Evolutionary conservation across 2,113 vertebrate species (phyloP), one percentile per base, ranked within the genome.

Genomic region (Toxotes jaculatrix): DNA sequence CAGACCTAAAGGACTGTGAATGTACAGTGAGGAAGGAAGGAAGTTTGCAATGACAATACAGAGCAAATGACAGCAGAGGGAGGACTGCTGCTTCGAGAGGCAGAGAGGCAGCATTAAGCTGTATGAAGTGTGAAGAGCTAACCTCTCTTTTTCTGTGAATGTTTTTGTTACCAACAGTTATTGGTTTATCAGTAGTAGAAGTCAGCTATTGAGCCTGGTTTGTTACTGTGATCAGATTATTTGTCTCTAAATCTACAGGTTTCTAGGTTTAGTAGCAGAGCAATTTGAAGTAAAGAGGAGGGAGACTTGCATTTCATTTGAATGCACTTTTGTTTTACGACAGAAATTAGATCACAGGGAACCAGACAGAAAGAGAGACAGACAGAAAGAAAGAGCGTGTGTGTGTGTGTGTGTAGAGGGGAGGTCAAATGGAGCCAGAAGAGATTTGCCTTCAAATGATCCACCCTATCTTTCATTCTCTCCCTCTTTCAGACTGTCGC

Each of bases 251-350:
- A 59, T 53, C 70, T 70, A 38, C 62, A 36, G 27, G 69, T 61
- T 34, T 88, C 23, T 75, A 75, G 57, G 80, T 91, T 86, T 82
- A 77, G 47, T 27, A 40, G 43, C 11, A 5, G 51, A 62, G 53
- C 32, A 51, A 72, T 70, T 62, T 86, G 49, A 68, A 77, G 70
- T 27, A 19, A 68, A 64, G 17, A 70, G 51, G 32, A 60, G 23
- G 16, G 16, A 57, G 68, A 51, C 61, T 70, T 75, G 38, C 14
- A 62, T 85, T 91, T 89, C 34, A 89, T 85, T 88, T 88, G 27
- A 85, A 85, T 79, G 59, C 38, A 59, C 43, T 76, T 78, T 57
- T 45, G 57, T 65, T 78, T 85, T 85, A 70, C 65, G 56, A 53
- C 45, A 85, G 60, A 89, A 71, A 82, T 62, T 51, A 55, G 45